These are phyloP conservation scores for Patella pellucida DNA, from an alignment of 2,888 invertebrate genomes.

Conservation along the genomic window DNA sequence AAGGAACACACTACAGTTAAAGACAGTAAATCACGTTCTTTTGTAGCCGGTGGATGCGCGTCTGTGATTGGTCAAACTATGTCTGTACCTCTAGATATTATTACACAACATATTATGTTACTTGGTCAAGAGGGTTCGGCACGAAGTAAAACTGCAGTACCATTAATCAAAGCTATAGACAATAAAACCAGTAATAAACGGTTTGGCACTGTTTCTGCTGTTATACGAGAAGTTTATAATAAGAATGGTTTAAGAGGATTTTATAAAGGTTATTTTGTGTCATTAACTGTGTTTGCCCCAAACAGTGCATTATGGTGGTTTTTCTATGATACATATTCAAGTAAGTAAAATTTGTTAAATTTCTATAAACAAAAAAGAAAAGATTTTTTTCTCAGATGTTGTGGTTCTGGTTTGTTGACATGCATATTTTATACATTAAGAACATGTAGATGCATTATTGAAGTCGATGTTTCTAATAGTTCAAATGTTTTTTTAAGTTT, in stretches of 20 bases:
- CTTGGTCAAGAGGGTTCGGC: constrained; percentile 75
- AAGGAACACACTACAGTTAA: constrained; percentile 75
- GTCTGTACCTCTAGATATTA: constrained; percentile 95
- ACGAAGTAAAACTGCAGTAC: no score
- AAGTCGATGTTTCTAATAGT: no score
- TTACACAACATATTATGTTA: constrained; percentile 97
- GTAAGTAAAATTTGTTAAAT: constrained; percentile 73
- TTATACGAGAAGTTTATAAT: constrained; percentile 83
- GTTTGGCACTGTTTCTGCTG: constrained; percentile 67
- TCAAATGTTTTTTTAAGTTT: no score
- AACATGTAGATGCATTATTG: no score
- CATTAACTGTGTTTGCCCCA: constrained; percentile 92
- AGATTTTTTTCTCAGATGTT: no score
- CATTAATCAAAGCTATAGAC: no score
- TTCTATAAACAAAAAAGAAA: not conserved
- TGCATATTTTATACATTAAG: no score
- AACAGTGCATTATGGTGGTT: constrained; percentile 99
- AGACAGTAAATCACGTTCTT: constrained; percentile 74
- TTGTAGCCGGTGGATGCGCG: constrained; percentile 88
- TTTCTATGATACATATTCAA: constrained; percentile 93
- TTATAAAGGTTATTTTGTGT: constrained; percentile 93
- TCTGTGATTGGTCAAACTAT: constrained; percentile 95
- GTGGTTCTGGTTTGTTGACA: no score
- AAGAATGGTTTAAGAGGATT: constrained; percentile 89
- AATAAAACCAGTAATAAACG: constrained; percentile 23